Base-by-base conservation (phyloP, 2,797 vertebrate genomes). In the Gymnoscopelus microlampas region DNA sequence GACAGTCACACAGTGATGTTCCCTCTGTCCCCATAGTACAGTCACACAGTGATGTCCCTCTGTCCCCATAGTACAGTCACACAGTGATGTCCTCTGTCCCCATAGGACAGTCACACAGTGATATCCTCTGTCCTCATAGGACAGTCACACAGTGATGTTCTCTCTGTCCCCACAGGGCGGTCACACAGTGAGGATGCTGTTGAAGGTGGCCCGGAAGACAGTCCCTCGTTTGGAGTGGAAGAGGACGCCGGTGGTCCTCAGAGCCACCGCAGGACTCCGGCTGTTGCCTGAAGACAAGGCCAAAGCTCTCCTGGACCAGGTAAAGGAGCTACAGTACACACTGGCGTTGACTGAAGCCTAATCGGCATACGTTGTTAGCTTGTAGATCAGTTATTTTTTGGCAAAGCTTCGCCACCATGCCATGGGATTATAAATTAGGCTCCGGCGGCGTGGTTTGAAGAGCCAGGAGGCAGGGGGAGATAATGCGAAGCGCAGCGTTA, bases 201-300 rank as follows among this genome's bases (percentile, higher is more conserved):
- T 99, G 81, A 94, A 95, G 69, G 88, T 96, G 80, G 97, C 97
- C 10, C 90, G 93, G 87, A 94, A 92, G 77, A 92, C 94, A 0
- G 92, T 99, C 44, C 98, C 97, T 48, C 91, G 78, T 75, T 88
- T 93, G 62, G 95, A 96, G 76, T 99, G 98, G 98, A 93, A 93
- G 74, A 93, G 88, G 75, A 99, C 97, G 0, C 97, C 97, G 0
- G 90, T 99, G 76, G 88, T 98, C 44, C 91, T 99, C 80, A 95
- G 95, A 91, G 98, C 98, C 66, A 99, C 98, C 0, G 97, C 97
- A 1, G 98, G 98, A 68, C 92, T 99, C 14, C 91, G 97, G 35
- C 92, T 99, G 70, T 92, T 99, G 67, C 85, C 95, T 0, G 80
- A 91, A 23, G 90, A 93, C 63, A 97, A 97, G 88, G 96, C 98